Evolutionary conservation across 1,140 invertebrate genomes (phyloP), one percentile per base, ranked within the genome.

Genomic region (Saxidomus purpurata): DNA sequence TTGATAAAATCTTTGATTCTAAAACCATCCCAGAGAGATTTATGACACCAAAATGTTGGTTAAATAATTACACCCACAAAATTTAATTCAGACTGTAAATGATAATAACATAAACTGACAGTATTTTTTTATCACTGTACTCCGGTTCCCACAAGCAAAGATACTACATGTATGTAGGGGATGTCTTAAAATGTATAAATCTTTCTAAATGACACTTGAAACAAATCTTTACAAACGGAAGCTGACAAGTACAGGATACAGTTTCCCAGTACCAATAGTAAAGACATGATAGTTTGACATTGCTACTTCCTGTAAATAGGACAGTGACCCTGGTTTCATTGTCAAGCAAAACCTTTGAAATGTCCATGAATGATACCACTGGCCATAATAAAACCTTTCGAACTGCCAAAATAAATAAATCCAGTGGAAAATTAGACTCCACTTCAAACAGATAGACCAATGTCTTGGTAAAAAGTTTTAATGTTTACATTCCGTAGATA

Each of bases 401-500:
- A 71, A 38, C 34, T 40, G 15, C 22, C 31, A 71, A 67, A 38
- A 38, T 71, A 71, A 31, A 71, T 63, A 34, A 9, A 15, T 71
- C 34, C 28, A 19, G 67, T 36, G 3, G 34, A 71, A 38, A 38
- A 71, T 71, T 38, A 22, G 67, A 71, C 34, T 71, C 67, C 34
- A 71, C 67, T 71, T 71, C 67, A 71, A 71, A 71, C 43, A 38
- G 34, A 71, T 6, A 38, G 17, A 19, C 13, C 34, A 38, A 9
- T 38, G 28, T 71, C 6, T 3, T 38, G 28, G 9, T 28, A 15
- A 38, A 71, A 22, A 36, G 15, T 38, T 36, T n/a, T 19, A 19
- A 71, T 71, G 67, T 71, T 38, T 15, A 71, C 67, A 71, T 71
- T 38, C 22, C 38, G 36, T 8, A 71, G 67, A 71, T 71, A 71